Base-by-base conservation (phyloP, 2,888 invertebrate genomes). In the Monochamus alternatus region DNA sequence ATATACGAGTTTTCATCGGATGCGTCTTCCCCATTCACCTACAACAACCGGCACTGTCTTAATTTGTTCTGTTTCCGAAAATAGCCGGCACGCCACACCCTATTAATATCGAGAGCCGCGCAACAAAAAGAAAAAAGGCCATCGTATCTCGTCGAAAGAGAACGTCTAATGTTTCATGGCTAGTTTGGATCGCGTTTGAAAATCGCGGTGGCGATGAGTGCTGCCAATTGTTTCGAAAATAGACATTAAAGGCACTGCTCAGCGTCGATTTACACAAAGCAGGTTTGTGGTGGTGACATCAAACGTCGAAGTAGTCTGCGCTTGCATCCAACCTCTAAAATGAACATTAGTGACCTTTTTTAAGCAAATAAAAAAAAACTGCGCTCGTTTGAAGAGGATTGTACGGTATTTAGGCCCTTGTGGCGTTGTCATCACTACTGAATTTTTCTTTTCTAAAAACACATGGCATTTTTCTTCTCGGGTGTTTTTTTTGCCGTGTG, bases 51-150 rank as follows among this genome's bases (percentile, higher is more conserved):
- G 74, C 75, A 73, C 68, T 73, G 55, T 47, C 62, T 65, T 59
- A 51, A 75, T 77, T 77, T 77, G 75, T 77, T 68, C 60, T 30
- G 77, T 64, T 77, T 74, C 65, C 31, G 62, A 77, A 77, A 77
- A 74, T 72, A 14, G 12, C 38, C 43, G 38, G n/a, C 43, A 8
- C 22, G 38, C n/a, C 43, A 62, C 43, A 43, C 43, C 31, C 66
- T 51, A 76, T 66, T 47, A 73, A 67, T 58, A 63, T 63, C 22
- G 51, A 63, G 63, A 52, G 38, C 62, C 14, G 43, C 58, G 55
- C 8, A 22, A 30, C 12, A 44, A 72, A 64, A 72, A 72, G 59
- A 72, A 65, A 31, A 38, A 22, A 55, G 8, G 43, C 44, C n/a
- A n/a, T 62, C 62, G 62, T 14, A n/a, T 38, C 14, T 38, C 12